Evolutionary conservation across 2,888 invertebrate genomes (phyloP), one percentile per base, ranked within the genome.

Genomic region (Crioceris asparagi): DNA sequence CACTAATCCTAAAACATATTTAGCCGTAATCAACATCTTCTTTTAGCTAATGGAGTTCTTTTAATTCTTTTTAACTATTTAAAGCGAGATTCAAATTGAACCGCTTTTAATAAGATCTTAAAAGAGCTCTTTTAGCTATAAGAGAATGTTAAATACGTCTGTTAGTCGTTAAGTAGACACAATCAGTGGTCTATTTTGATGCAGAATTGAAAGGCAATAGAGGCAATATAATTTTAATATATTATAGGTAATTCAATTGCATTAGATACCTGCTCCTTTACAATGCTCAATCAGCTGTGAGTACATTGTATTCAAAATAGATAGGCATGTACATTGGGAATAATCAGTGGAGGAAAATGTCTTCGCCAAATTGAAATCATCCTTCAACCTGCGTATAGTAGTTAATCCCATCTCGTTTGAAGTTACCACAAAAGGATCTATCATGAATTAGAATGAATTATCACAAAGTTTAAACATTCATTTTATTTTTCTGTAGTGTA

Each of bases 261-360:
- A n/a, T n/a, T n/a, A n/a, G n/a, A 60, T 57, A 74, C 75, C 72
- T 38, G 75, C 72, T 31, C 72, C 74, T 31, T 65, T 67, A 51
- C 74, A 77, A 52, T 79, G 78, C 1, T 71, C 68, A 21, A 77
- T 62, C 30, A 75, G 61, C 52, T 76, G 72, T 2, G 67, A 65
- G 49, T 77, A 79, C 29, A 72, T 69, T 1, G 70, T 67, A 17
- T 63, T 61, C 30, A 78, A 56, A 41, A 77, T 75, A 8, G 68
- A 47, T 19, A 68, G 56, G 53, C 79, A 79, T 48, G 74, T 71
- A 49, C 79, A 79, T 30, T 66, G 61, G 2, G 63, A 62, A 40
- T 74, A 68, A 43, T 76, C 69, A 3, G 69, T 49, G 0, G 68
- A 63, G 0, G 71, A 68, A 44, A 75, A 75, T 0, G 57, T 57